These are phyloP conservation scores for Alethe diademata DNA, from an alignment of 2,113 vertebrate genomes.

Conservation along the genomic window DNA sequence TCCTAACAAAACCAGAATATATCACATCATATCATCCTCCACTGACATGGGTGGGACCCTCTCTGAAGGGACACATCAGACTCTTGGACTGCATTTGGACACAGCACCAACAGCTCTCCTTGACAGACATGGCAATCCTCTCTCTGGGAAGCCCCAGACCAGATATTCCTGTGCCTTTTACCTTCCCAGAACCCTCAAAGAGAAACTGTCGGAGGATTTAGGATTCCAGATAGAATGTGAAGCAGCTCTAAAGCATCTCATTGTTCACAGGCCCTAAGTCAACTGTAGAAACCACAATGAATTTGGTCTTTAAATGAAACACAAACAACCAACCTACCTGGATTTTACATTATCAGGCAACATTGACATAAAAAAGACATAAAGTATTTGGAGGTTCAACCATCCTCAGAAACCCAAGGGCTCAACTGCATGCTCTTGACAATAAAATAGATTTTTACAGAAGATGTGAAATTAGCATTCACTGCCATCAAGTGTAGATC, in stretches of 20 bases:
- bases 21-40: not conserved
- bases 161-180: not conserved
- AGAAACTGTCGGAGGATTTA: not conserved
- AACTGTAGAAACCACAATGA: not conserved
- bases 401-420: not conserved
- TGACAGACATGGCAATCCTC: not conserved
- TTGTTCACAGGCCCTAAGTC: not conserved
- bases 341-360: not conserved
- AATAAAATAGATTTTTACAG: not conserved
- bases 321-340: not conserved
- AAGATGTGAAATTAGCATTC: not conserved
- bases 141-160: not conserved
- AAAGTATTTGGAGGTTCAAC: not conserved
- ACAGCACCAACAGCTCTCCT: not conserved
- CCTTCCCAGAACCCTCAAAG: not conserved
- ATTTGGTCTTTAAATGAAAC: not conserved
- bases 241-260: not conserved
- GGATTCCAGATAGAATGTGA: not conserved
- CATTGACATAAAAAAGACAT: not conserved
- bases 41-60: accelerated
- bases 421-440: not conserved
- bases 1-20: not conserved
- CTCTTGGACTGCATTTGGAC: not conserved
- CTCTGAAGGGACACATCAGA: not conserved
- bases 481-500: not conserved